Percentiles rank a stretch among this genome's conserved stretches.
phyloP scores from a whole-genome alignment of 2,113 vertebrate genomes.

The Microtus montanus region DNA sequence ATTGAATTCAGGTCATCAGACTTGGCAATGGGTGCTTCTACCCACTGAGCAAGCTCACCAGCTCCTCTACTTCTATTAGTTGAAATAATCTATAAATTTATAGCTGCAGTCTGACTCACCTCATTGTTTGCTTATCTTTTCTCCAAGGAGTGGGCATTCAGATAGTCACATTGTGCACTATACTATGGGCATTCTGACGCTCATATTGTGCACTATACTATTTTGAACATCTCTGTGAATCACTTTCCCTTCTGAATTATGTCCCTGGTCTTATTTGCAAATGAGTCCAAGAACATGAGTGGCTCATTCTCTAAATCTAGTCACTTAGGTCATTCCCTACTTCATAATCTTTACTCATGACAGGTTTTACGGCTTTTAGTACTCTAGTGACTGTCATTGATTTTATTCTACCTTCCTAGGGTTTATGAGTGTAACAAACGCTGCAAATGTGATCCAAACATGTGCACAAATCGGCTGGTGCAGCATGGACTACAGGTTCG shows the following conservation, averaged over 20 bases:
- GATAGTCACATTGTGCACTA: too few species aligned
- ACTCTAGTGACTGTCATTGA: not conserved
- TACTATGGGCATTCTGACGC: not conserved
- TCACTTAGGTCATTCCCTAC: not conserved
- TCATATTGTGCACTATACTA: not conserved
- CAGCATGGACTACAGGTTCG: slow-evolving; percentile 97
- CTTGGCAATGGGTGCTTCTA: too few species aligned
- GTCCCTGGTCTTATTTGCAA: slow-evolving; percentile 11
- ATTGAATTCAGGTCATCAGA: too few species aligned
- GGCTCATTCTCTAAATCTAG: not conserved
- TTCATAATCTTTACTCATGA: not conserved
- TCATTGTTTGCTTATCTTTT: too few species aligned
- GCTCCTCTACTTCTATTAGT: too few species aligned
- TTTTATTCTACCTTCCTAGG: slow-evolving; percentile 78
- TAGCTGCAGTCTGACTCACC: too few species aligned
- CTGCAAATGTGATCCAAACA: slow-evolving; percentile 92
- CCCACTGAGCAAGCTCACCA: too few species aligned
- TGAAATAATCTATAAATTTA: too few species aligned
- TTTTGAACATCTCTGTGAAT: not conserved
- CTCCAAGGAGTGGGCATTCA: too few species aligned
- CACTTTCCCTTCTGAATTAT: slow-evolving; percentile 5
- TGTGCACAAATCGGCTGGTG: slow-evolving; percentile 97
- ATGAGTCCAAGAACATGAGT: not conserved
- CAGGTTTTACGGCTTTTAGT: not conserved
- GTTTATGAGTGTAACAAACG: slow-evolving; percentile 98